Conservation (phyloP, 1,140 invertebrate genomes). For the Mycetomoellerius zeteki region DNA sequence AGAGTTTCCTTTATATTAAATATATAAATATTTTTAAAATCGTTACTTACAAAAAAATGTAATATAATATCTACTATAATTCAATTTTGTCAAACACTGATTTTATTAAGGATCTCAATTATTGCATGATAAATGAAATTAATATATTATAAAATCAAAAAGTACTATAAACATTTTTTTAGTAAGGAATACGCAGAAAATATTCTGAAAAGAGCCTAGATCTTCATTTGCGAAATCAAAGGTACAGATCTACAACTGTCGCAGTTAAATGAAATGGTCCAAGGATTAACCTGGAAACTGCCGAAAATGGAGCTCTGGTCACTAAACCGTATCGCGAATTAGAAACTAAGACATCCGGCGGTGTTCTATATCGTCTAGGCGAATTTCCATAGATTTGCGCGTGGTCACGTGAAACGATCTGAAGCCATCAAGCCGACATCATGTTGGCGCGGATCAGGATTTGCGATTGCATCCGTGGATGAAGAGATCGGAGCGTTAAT, state of each 20-base stretch:
- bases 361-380: background rate
- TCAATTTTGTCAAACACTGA: background rate
- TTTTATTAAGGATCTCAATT: background rate
- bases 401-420: background rate
- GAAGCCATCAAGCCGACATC: background rate
- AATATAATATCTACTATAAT: background rate
- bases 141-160: background rate
- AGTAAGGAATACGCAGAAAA: background rate
- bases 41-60: background rate
- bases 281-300: constrained; percentile 22
- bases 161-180: background rate
- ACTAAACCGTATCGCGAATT: constrained; percentile 31
- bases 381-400: constrained; percentile 33
- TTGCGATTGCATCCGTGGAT: background rate
- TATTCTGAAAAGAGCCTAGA: background rate
- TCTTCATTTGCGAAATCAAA: background rate
- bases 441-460: constrained; percentile 19
- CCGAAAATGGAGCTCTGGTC: constrained; percentile 2
- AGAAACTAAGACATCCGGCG: constrained; percentile 11
- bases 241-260: background rate
- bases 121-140: background rate
- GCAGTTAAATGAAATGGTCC: constrained; percentile 14
- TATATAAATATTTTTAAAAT: background rate
- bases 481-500: constrained; percentile 32
- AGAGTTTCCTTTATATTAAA: background rate